Evolutionary conservation across 2,797 vertebrate genomes (phyloP).

Genomic region (Taenioides sp.): DNA sequence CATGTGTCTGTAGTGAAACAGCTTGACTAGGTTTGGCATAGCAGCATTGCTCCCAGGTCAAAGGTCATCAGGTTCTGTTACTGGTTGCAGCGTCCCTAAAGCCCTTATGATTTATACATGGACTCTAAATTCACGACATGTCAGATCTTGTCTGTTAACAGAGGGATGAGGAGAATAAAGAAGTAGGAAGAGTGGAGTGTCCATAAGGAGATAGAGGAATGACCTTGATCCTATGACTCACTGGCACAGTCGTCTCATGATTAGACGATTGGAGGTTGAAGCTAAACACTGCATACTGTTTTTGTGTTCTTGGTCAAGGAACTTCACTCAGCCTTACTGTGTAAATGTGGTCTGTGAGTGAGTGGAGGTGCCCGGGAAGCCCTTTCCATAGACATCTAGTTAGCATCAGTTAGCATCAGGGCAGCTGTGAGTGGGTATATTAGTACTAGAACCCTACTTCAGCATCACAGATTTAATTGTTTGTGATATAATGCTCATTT

Average conservation of each 20-base stretch:
- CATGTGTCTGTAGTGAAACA: conserved; percentile 20
- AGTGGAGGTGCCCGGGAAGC: too few species aligned
- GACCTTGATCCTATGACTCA: conserved; percentile 1
- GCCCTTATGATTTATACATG: conserved; percentile 74
- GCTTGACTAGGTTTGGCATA: conserved; percentile 65
- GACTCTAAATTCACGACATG: conserved; percentile 76
- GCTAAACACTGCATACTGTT: too few species aligned
- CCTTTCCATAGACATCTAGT: too few species aligned
- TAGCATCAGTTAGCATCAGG: too few species aligned
- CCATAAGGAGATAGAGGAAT: conserved; percentile 13
- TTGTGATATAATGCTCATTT: too few species aligned
- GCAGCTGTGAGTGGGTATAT: too few species aligned
- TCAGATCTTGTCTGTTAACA: conserved; percentile 73
- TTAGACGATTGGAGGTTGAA: not conserved
- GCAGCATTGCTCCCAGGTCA: conserved; percentile 63
- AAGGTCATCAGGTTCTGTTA: conserved; percentile 68
- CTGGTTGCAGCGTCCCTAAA: conserved; percentile 26
- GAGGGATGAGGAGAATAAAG: conserved; percentile 32
- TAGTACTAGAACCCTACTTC: too few species aligned
- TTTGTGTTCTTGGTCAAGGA: too few species aligned
- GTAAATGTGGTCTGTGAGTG: too few species aligned
- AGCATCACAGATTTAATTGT: too few species aligned
- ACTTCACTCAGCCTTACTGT: too few species aligned
- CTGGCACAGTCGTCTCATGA: not conserved
- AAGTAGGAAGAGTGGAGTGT: conserved; percentile 43